Evolutionary conservation across 2,888 invertebrate species (phyloP).

Genomic region (Luperina nickerlii): DNA sequence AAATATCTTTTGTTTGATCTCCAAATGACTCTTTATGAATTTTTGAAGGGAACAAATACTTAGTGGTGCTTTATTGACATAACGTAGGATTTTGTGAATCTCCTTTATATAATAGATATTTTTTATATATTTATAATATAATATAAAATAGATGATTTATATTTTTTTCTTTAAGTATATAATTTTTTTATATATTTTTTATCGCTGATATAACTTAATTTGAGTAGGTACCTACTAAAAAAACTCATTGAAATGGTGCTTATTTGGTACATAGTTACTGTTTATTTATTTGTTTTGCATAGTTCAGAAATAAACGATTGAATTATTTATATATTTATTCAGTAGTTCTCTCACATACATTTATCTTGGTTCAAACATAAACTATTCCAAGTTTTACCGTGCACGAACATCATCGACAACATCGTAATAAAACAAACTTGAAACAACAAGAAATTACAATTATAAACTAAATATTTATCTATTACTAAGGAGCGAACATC

Average conservation of each 20-base stretch:
- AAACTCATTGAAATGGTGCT: background rate
- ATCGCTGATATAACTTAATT: background rate
- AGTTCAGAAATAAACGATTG: no score
- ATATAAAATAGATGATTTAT: no score
- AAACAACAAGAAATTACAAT: background rate
- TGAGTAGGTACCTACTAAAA: background rate
- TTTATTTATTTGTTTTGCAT: background rate
- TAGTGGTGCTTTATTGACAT: background rate
- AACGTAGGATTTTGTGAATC: background rate
- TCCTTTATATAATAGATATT: background rate
- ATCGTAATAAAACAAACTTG: background rate
- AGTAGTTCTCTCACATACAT: background rate
- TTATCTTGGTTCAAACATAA: background rate
- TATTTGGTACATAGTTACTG: background rate
- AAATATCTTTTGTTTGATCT: slow-evolving; percentile 48
- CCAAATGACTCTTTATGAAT: slow-evolving; percentile 9
- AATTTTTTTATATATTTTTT: background rate
- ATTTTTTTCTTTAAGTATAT: no score
- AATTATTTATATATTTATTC: background rate
- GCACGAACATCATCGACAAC: background rate
- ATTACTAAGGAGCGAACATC: background rate
- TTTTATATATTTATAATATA: no score
- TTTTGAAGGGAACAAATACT: slow-evolving; percentile 16
- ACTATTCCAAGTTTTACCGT: background rate
- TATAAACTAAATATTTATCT: background rate